Conservation (phyloP, 2,888 invertebrate species). For the Ochropleura plecta region DNA sequence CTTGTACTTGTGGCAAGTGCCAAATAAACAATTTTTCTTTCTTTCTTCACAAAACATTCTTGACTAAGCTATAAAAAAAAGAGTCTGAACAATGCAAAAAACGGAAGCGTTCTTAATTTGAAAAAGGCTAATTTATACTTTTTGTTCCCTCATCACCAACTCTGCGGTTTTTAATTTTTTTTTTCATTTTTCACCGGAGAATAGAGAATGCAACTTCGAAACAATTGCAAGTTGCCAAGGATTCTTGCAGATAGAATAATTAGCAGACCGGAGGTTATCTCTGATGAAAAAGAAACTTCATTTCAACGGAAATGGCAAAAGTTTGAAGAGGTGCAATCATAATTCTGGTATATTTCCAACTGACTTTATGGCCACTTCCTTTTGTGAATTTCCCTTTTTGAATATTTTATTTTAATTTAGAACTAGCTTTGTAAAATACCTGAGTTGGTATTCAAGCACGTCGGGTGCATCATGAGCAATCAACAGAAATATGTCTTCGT, state of each 20-base stretch:
- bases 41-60: neutral
- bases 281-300: constrained; percentile 67
- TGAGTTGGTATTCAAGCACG: neutral
- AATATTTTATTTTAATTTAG: constrained; percentile 17
- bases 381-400: constrained; percentile 7
- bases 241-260: constrained; percentile 67
- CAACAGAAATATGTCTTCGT: neutral
- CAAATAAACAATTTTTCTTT: too few species aligned
- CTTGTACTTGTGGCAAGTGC: too few species aligned
- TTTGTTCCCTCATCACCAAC: constrained; percentile 61
- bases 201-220: constrained; percentile 62
- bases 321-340: constrained; percentile 61
- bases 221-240: constrained; percentile 62
- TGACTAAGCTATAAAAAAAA: constrained; percentile 19
- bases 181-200: constrained; percentile 57
- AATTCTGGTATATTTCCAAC: constrained; percentile 55
- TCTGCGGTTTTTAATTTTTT: constrained; percentile 15
- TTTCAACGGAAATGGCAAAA: constrained; percentile 51
- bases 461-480: neutral
- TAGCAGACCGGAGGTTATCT: constrained; percentile 64
- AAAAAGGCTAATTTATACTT: constrained; percentile 64
- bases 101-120: constrained; percentile 35
- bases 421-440: neutral
- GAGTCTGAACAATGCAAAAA: constrained; percentile 22
- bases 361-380: constrained; percentile 38